These are phyloP conservation scores for Acomys russatus DNA, from an alignment of 2,797 vertebrate genomes.

Conservation along the genomic window DNA sequence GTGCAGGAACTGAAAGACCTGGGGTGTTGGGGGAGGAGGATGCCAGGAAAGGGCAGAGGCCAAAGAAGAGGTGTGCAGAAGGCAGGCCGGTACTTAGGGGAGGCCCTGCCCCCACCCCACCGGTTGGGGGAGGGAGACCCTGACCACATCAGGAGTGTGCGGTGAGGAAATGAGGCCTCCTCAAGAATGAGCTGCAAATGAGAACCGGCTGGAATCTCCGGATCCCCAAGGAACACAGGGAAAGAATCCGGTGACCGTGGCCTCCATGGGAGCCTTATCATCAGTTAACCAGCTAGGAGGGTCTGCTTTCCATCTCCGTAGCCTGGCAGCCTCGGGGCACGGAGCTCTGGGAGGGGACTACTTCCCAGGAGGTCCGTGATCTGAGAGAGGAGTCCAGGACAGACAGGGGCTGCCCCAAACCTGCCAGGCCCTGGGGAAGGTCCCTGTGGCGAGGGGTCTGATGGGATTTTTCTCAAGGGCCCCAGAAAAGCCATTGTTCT, in stretches of 20 bases:
- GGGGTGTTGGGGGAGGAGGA: too few species aligned
- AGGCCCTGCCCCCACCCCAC: background rate
- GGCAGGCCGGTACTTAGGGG: background rate
- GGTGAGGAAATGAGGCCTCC: slow-evolving; percentile 84
- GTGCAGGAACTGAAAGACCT: background rate
- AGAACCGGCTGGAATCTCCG: slow-evolving; percentile 81
- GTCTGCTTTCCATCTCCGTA: slow-evolving; percentile 81
- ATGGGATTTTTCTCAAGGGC: background rate
- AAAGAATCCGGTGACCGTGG: slow-evolving; percentile 51
- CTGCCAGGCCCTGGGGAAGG: background rate
- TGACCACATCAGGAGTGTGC: slow-evolving; percentile 84
- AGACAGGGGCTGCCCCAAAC: background rate
- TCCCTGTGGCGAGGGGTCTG: too few species aligned
- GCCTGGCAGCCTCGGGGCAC: slow-evolving; percentile 63
- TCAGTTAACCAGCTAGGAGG: slow-evolving; percentile 76
- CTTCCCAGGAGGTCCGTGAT: slow-evolving; percentile 48
- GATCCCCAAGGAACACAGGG: slow-evolving; percentile 78
- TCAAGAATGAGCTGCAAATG: slow-evolving; percentile 83
- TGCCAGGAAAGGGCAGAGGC: slow-evolving; percentile 38
- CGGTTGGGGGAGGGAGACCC: slow-evolving; percentile 75
- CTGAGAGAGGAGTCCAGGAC: slow-evolving; percentile 19
- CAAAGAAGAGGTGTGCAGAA: background rate
- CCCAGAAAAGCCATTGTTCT: background rate
- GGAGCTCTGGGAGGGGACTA: slow-evolving; percentile 22
- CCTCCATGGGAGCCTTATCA: slow-evolving; percentile 81